phyloP scores from a whole-genome alignment of 2,888 invertebrate species.

The Scaptomyza caliginosa region DNA sequence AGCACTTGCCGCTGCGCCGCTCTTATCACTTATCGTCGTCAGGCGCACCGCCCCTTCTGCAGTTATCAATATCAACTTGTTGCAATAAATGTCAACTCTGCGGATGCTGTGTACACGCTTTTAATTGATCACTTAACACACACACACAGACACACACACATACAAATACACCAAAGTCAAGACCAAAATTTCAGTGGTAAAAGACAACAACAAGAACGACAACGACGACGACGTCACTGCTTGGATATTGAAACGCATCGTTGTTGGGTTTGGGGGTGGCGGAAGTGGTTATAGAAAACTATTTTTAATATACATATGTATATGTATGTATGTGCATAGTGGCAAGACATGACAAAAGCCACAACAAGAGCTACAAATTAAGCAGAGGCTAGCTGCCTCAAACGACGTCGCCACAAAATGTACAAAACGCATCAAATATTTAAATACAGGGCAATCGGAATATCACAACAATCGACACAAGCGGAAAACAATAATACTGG shows the following conservation, averaged over 20 bases:
- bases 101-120: constrained; percentile 30
- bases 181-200: constrained; percentile 13
- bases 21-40: constrained; percentile 44
- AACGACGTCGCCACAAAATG: constrained; percentile 55
- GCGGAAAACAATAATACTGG: constrained; percentile 17
- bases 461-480: constrained; percentile 24
- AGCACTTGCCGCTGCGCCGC: constrained; percentile 30
- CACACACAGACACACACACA: not conserved
- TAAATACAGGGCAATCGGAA: constrained; percentile 25
- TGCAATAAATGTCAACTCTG: constrained; percentile 29
- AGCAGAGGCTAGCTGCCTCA: constrained; percentile 9
- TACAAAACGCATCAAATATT: constrained; percentile 72
- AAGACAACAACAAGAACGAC: not conserved
- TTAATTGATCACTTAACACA: not conserved
- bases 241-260: constrained; percentile 31
- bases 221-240: constrained; percentile 35
- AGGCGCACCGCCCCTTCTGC: constrained; percentile 36
- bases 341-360: constrained; percentile 36
- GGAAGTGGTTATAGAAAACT: constrained; percentile 63
- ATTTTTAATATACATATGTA: constrained; percentile 43
- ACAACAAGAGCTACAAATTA: constrained; percentile 36
- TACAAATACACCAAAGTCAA: not conserved
- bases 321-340: not conserved
- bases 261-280: constrained; percentile 47
- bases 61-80: constrained; percentile 54